Percentiles rank a stretch among this genome's conserved stretches.
These are phyloP conservation scores for Daphoenositta chrysoptera DNA, from an alignment of 2,113 vertebrate genomes.

Conservation along the genomic window DNA sequence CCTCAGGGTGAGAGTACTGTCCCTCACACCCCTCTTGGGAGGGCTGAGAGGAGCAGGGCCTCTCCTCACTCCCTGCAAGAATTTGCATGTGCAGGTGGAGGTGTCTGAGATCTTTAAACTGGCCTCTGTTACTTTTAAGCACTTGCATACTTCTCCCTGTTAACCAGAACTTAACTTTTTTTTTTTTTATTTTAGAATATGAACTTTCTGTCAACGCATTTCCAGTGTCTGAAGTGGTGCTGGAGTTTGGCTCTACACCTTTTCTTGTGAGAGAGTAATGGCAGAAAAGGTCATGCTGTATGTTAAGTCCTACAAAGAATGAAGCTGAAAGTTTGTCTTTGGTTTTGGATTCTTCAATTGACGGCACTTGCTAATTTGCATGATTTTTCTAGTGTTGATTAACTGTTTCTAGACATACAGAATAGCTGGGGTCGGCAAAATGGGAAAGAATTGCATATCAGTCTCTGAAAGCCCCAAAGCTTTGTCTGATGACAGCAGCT, in stretches of 20 bases:
- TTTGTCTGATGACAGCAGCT: not conserved
- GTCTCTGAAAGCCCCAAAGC: not conserved
- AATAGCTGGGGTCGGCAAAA: not conserved
- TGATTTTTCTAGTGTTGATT: not conserved
- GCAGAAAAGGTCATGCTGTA: not conserved
- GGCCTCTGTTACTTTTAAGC: not conserved
- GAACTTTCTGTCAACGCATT: not conserved
- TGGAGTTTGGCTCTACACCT: not conserved
- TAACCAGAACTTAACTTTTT: not conserved
- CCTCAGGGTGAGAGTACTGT: not conserved
- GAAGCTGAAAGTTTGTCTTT: not conserved
- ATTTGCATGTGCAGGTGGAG: not conserved
- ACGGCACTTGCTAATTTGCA: not conserved
- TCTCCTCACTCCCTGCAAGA: not conserved
- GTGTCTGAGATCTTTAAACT: not conserved
- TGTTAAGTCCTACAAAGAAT: not conserved
- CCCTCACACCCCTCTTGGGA: not conserved
- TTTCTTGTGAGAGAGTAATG: not conserved
- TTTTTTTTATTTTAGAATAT: not conserved
- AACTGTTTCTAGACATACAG: not conserved
- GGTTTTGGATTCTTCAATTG: not conserved
- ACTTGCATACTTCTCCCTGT: not conserved
- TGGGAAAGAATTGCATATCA: accelerated
- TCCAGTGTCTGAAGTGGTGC: not conserved
- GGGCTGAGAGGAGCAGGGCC: not conserved